phyloP scores from a whole-genome alignment of 2,888 invertebrate genomes.

The Erannis defoliaria region DNA sequence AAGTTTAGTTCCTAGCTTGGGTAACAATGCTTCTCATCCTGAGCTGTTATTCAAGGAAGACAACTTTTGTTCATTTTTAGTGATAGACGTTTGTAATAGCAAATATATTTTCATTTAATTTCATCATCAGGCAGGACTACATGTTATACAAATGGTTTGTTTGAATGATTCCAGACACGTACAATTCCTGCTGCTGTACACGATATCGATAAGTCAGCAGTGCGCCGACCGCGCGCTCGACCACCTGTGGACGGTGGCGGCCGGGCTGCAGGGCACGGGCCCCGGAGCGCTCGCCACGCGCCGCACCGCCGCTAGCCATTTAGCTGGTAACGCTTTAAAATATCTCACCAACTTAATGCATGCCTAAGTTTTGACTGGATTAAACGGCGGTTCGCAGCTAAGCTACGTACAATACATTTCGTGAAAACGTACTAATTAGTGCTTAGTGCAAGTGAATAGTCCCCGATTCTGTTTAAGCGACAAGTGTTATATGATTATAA shows the following conservation, averaged over 20 bases:
- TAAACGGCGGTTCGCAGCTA: background rate
- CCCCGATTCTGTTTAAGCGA: no score
- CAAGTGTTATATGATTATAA: no score
- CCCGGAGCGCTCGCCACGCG: constrained; percentile 73
- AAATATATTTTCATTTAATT: no score
- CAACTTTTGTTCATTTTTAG: no score
- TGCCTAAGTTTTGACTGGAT: background rate
- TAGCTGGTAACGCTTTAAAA: constrained; percentile 54
- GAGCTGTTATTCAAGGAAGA: no score
- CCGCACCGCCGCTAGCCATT: constrained; percentile 74
- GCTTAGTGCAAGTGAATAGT: no score
- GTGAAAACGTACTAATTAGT: no score
- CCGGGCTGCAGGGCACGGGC: constrained; percentile 70
- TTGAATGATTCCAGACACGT: constrained; percentile 70
- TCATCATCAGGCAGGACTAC: no score
- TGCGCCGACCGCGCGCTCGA: constrained; percentile 73
- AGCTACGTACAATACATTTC: no score
- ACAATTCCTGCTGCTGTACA: constrained; percentile 81
- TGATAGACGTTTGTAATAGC: no score
- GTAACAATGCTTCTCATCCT: no score
- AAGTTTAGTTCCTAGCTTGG: no score
- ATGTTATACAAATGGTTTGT: background rate
- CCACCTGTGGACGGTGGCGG: constrained; percentile 75
- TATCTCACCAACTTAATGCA: background rate
- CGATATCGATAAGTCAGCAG: constrained; percentile 80